These are phyloP conservation scores for Rhopalosiphum padi DNA, from an alignment of 1,140 invertebrate species.

Conservation along the genomic window DNA sequence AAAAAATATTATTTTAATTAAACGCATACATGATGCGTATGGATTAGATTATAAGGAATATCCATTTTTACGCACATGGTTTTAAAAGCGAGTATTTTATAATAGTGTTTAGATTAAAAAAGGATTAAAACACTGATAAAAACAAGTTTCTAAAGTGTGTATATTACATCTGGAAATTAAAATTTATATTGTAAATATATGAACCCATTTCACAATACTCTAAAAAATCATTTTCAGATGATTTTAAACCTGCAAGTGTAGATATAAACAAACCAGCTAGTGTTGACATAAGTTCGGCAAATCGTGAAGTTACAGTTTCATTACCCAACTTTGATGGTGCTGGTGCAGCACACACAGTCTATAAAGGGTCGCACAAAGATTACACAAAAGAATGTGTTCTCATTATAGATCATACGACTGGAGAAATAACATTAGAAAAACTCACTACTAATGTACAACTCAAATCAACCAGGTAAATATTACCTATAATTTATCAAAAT, in stretches of 20 bases:
- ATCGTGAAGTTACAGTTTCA: conserved; percentile 85
- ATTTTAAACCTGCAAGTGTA: conserved; percentile 96
- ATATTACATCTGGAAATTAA: neutral
- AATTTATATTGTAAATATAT: neutral
- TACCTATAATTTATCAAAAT: neutral
- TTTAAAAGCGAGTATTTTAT: neutral
- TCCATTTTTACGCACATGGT: neutral
- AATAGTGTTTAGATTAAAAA: neutral
- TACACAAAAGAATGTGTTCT: conserved; percentile 94
- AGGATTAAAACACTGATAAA: neutral
- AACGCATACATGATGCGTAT: neutral
- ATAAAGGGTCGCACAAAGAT: conserved; percentile 90
- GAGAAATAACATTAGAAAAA: conserved; percentile 91
- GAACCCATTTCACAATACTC: neutral
- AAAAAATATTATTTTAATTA: neutral
- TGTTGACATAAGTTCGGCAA: conserved; percentile 85
- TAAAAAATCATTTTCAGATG: conserved; percentile 73
- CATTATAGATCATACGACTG: conserved; percentile 89
- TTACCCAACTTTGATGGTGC: conserved; percentile 92
- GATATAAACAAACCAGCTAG: conserved; percentile 88
- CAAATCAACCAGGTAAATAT: conserved; percentile 83
- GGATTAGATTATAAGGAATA: neutral
- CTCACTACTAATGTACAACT: conserved; percentile 89
- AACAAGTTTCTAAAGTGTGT: neutral
- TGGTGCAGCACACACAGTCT: conserved; percentile 87